Evolutionary conservation across 2,888 invertebrate genomes (phyloP).

Genomic region (Lamellibrachia satsuma): DNA sequence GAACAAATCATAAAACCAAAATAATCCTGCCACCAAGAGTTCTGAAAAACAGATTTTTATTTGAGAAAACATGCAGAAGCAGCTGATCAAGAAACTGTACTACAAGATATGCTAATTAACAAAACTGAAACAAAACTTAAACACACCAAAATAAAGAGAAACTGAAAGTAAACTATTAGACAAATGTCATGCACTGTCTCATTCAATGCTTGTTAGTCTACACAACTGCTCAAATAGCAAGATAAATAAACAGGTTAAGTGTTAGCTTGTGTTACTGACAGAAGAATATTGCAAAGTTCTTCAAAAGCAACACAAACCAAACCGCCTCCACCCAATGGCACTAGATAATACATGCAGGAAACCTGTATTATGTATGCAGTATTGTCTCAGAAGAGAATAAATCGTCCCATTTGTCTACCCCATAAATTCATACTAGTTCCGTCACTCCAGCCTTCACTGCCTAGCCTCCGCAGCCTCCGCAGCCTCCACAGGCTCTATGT

Average conservation of each 20-base stretch:
- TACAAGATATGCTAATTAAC: neutral
- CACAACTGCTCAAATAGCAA: neutral
- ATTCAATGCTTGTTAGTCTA: neutral
- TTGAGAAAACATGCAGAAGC: neutral
- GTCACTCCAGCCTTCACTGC: too few species aligned
- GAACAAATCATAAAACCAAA: neutral
- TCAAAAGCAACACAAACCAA: neutral
- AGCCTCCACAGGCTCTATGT: neutral
- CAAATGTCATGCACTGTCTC: neutral
- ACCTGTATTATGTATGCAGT: neutral
- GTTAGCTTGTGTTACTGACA: neutral
- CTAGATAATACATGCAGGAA: neutral
- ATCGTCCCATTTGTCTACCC: neutral
- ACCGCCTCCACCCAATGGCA: neutral
- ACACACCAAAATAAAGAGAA: neutral
- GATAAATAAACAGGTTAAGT: neutral
- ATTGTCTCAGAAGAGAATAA: neutral
- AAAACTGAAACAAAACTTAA: slow-evolving; percentile 1
- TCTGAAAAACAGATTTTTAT: neutral
- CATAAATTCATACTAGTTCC: neutral
- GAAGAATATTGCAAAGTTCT: neutral
- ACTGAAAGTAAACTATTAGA: neutral
- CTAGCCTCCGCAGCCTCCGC: neutral
- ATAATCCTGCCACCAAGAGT: neutral
- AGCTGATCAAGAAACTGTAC: neutral